Percentiles rank a stretch among this genome's conserved stretches.
These are phyloP conservation scores for Lophura nycthemera DNA, from an alignment of 2,113 vertebrate genomes.

Conservation along the genomic window DNA sequence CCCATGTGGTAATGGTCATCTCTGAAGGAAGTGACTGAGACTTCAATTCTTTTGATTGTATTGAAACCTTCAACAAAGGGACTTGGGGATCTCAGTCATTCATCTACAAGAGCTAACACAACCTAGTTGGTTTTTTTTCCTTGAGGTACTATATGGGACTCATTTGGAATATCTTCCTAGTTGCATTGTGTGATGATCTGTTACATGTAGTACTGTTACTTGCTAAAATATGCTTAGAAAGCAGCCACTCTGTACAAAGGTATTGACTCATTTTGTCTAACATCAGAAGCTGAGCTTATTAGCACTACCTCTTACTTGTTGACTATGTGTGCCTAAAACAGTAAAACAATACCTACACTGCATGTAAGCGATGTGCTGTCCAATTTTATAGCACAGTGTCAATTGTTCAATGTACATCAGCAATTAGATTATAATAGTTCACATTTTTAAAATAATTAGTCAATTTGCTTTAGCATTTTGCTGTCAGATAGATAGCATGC, in stretches of 20 bases:
- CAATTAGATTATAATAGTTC: background rate
- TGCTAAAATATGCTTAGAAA: background rate
- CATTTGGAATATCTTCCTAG: background rate
- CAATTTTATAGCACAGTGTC: background rate
- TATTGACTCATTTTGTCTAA: background rate
- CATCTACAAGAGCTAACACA: background rate
- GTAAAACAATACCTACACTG: background rate
- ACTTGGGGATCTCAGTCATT: background rate
- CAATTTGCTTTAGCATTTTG: background rate
- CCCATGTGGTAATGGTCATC: background rate
- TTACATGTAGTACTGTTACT: background rate
- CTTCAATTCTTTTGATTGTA: background rate
- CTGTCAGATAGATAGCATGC: background rate
- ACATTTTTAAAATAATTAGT: background rate
- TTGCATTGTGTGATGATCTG: background rate
- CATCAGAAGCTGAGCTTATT: background rate
- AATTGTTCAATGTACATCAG: background rate
- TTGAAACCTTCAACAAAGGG: background rate
- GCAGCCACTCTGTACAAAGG: background rate
- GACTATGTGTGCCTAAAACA: background rate
- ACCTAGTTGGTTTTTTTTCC: background rate
- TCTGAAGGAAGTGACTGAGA: background rate
- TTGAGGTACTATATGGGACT: background rate
- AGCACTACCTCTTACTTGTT: background rate
- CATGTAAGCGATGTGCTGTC: background rate